Base-by-base conservation (phyloP, 2,888 invertebrate genomes). In the Xylophagus ater region DNA sequence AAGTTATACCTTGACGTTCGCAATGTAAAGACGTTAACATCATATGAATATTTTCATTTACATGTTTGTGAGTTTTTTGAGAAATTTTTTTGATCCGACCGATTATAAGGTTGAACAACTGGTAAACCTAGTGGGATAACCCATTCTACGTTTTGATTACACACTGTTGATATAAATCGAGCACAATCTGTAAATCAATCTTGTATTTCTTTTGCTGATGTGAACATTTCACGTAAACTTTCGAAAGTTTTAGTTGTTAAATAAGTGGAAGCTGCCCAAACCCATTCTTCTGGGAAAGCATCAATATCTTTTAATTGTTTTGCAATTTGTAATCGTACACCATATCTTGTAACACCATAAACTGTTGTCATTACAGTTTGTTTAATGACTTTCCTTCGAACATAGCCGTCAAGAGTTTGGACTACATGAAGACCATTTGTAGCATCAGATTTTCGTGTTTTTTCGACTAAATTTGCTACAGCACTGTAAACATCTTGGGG, bases 311-410 rank as follows among this genome's bases (percentile, higher is more conserved):
- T 88, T 2, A 98, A 68, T 58, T 96, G 93, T 33, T 82, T 79
- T 1, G 82, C 80, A 49, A 97, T 94, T 69, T 98, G 98, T 34
- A 84, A 66, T 19, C 82, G 69, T 0, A 97, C 97, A 1, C 98
- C 98, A 59, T 79, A 97, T 44, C 76, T 72, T 0, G 98, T 99
- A 6, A 99, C 98, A 0, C 98, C 98, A 56, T 99, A 99, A 13
- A 98, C 98, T 0, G 94, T 96, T 0, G 98, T 99, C 98, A 99
- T 99, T 4, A 99, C 88, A 0, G 98, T 97, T 67, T 98, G 98
- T 57, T 99, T 99, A 56, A 99, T 92, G 3, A 94, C 90, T 68
- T 96, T 96, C 45, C 96, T 71, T 7, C 75, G 74, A 14, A 97
- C 76, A 59, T 80, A 85, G 9, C 84, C 84, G 31, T 85, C 76